Conservation (phyloP, 2,113 vertebrate species). For the Cercocebus atys region DNA sequence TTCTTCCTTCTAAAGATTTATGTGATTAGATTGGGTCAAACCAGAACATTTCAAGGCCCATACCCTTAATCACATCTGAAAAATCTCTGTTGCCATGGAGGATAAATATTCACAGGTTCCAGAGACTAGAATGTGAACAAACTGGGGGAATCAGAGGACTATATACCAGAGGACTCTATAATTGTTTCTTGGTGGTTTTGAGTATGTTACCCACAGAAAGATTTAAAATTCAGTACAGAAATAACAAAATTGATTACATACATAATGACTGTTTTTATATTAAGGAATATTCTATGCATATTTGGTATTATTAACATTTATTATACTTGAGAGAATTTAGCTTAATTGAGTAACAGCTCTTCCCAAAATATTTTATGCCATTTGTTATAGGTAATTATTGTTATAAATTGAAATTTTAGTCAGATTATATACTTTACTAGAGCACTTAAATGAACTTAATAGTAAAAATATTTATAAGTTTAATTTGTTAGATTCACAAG, state of each 20-base stretch:
- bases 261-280: not conserved
- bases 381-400: conserved; percentile 36
- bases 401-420: conserved; percentile 33
- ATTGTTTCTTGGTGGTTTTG: not conserved
- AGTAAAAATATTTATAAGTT: conserved; percentile 63
- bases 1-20: not conserved
- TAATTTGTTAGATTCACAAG: conserved; percentile 59
- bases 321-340: not conserved
- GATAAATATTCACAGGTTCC: not conserved
- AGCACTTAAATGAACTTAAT: conserved; percentile 44
- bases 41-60: not conserved
- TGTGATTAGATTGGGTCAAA: not conserved
- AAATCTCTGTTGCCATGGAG: not conserved
- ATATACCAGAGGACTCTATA: not conserved
- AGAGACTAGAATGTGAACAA: not conserved
- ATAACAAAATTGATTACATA: conserved; percentile 8
- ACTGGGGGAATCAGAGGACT: not conserved
- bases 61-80: not conserved
- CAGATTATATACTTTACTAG: conserved; percentile 19
- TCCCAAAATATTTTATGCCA: not conserved
- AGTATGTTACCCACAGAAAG: not conserved
- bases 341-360: conserved; percentile 11
- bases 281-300: not conserved
- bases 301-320: not conserved
- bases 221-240: not conserved